Base-by-base conservation (phyloP, 1,140 invertebrate species). In the Drosophila truncata region DNA sequence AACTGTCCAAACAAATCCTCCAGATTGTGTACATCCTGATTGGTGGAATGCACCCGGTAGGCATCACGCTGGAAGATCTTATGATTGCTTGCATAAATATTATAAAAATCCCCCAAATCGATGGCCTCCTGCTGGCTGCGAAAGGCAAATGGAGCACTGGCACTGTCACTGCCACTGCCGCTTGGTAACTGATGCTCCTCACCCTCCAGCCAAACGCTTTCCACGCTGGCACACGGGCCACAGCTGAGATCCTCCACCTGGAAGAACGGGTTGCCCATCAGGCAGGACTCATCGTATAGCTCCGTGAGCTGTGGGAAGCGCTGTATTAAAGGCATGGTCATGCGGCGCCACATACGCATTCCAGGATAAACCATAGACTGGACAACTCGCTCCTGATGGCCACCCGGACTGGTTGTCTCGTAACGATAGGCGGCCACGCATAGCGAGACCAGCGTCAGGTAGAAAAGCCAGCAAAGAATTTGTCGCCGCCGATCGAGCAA, bases 201-300 rank as follows among this genome's bases (percentile, higher is more conserved):
- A n/a, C 58, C 81, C 35, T 83, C 83, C 18, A 80, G 23, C 85
- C 85, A 90, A 47, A 96, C 93, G 60, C 94, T 94, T 70, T 95
- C 92, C 1, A 96, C 94, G 83, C 94, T 88, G 84, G 94, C 94
- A 77, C 96, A 96, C 9, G 96, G 95, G 93, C 94, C 95, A 79
- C 96, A 96, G 77, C 96, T 95, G 83, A 96, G 94, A 80, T 95
- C 94, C 20, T 94, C 91, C 20, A 91, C 54, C 82, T 94, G 93
- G 85, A 96, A 96, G 82, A 95, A 96, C 9, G 96, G 96, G 94
- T 97, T 96, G 77, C 95, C 93, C 55, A 96, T 90, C 31, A 97
- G 88, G 82, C 96, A 97, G 78, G 94, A 95, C 92, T 97, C 96
- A 92, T 96, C 96, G 80, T 96, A 96, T 41, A 95, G 94, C 84